phyloP scores from a whole-genome alignment of 2,888 invertebrate species.

The Alcis repandata region DNA sequence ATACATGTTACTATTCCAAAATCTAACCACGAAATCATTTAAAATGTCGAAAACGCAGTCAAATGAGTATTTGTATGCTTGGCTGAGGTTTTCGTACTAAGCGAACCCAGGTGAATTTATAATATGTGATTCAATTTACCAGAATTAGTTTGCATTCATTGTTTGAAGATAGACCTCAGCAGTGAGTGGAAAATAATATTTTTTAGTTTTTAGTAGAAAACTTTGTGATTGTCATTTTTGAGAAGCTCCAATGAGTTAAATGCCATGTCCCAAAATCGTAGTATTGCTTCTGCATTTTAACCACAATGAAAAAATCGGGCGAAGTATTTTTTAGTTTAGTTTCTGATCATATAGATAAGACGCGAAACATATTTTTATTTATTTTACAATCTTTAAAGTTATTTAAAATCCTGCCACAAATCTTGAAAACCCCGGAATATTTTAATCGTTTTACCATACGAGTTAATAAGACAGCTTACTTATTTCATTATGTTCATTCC shows the following conservation, averaged over 20 bases:
- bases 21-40: conserved; percentile 54
- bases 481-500: neutral
- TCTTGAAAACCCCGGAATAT: neutral
- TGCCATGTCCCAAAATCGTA: too few species aligned
- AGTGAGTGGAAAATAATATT: too few species aligned
- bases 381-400: too few species aligned
- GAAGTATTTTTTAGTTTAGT: too few species aligned
- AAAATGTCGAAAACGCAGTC: conserved; percentile 54
- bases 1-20: conserved; percentile 47
- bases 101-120: conserved; percentile 54
- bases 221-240: conserved; percentile 38
- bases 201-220: neutral
- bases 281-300: too few species aligned
- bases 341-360: too few species aligned
- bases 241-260: too few species aligned
- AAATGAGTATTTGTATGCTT: conserved; percentile 55
- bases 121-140: conserved; percentile 40
- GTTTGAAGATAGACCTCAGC: too few species aligned
- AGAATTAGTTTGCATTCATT: conserved; percentile 50
- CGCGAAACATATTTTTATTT: too few species aligned
- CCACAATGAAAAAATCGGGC: too few species aligned
- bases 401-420: neutral
- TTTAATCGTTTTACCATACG: neutral
- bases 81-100: conserved; percentile 61
- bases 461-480: neutral